Evolutionary conservation across 2,113 vertebrate genomes (phyloP), one percentile per base, ranked within the genome.

Genomic region (Pterocles gutturalis): DNA sequence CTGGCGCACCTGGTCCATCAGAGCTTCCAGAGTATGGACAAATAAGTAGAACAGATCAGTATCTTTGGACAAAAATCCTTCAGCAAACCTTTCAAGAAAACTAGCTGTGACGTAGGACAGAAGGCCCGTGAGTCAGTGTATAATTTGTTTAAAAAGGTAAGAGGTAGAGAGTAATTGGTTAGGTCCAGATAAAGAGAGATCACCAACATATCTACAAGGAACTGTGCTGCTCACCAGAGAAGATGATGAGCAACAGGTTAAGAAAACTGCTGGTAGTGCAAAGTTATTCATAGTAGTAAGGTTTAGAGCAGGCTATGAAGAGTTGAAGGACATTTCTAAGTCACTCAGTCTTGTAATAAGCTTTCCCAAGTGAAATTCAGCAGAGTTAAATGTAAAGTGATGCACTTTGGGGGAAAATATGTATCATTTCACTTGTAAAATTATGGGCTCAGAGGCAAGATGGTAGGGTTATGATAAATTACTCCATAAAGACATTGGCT

Each of bases 351-450:
- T 24, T 31, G 9, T 24, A 54, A 62, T 16, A 57, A 54, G 20
- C 34, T 48, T 34, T 10, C 16, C 10, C 41, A 61, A 55, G 38
- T 20, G 10, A 57, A 78, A 66, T 61, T 70, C 13, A 61, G 4
- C 4, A 51, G 46, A 57, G 22, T 15, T 58, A 78, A 43, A 16
- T 5, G 20, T 1, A 11, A 85, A 78, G 33, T 21, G 36, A 8
- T 54, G 46, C 10, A 7, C 28, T 57, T 22, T 13, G 13, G 28
- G 24, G 22, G 10, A 73, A 67, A 55, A 18, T 7, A 22, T 7
- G 4, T 0, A 0, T 46, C 1, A 2, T 18, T 49, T 28, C 34
- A 66, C 0, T 36, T 45, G 41, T 34, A 45, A 92, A 76, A 72
- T 45, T 8, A 34, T 1, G 8, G 36, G 11, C 48, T 83, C 9